Base-by-base conservation (phyloP, 2,113 vertebrate genomes). In the Vicugna pacos region DNA sequence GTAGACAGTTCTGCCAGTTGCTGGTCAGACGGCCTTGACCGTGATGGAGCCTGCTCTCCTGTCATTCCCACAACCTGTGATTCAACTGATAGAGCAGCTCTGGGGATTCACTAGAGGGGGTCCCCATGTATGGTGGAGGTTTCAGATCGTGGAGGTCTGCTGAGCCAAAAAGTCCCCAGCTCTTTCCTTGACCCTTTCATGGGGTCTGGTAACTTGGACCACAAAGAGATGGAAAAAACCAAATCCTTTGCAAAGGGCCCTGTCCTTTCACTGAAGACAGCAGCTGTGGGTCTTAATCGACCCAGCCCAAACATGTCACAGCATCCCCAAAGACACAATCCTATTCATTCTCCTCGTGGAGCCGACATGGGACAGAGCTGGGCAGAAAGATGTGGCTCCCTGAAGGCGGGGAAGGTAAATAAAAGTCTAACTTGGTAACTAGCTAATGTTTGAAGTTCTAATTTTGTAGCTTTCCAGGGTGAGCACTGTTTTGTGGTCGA, bases 371-470 rank as follows among this genome's bases (percentile, higher is more conserved):
- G 10, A 28, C 82, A 26, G 3, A 11, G 46, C 26, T 79, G 2
- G 79, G 87, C 81, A 70, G 93, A 96, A 72, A 91, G 69, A 67
- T 0, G 93, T 42, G 81, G 81, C 76, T n/a, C 77, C 72, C 67
- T 42, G 15, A 26, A 58, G 64, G 54, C 2, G 20, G 79, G 60
- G 83, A 92, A 96, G 92, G 91, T 94, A 95, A 98, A 93, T 97
- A 97, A 75, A 83, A 6, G 81, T 84, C 93, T 97, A 22, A 98
- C 98, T 97, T 94, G 96, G 96, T 91, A 96, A 96, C 7, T 22
- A 2, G 81, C 75, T 91, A n/a, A 38, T 88, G 91, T 87, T 54
- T 95, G 92, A 97, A 38, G 70, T 97, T 96, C 91, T 96, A 96
- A 75, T 97, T 98, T 93, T 96, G 95, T 89, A 97, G 93, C 87